phyloP scores from a whole-genome alignment of 2,888 invertebrate species.

The Phaonia tiefii region DNA sequence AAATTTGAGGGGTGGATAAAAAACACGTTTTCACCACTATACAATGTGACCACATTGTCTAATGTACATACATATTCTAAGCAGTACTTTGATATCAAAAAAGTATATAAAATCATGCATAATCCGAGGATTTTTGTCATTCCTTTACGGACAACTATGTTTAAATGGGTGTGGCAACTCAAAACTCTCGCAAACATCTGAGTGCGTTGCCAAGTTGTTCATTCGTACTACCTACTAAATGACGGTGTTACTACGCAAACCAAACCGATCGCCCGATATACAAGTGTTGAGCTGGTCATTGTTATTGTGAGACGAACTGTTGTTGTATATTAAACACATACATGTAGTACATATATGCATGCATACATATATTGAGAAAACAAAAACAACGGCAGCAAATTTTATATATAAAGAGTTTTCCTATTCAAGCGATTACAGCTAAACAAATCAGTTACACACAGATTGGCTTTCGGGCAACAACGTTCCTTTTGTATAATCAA shows the following conservation, averaged over 20 bases:
- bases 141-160: not conserved
- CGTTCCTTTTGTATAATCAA: constrained; percentile 44
- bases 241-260: constrained; percentile 30
- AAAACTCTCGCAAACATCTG: constrained; percentile 17
- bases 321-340: constrained; percentile 8
- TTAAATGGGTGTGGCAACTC: too few species aligned
- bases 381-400: constrained; percentile 24
- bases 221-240: not conserved
- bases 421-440: constrained; percentile 71
- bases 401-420: constrained; percentile 71
- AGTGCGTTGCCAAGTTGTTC: not conserved
- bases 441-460: constrained; percentile 74
- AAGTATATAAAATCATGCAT: too few species aligned
- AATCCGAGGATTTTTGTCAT: not conserved
- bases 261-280: constrained; percentile 3
- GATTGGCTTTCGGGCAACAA: constrained; percentile 70
- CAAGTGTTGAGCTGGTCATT: constrained; percentile 5
- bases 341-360: not conserved
- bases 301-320: not conserved
- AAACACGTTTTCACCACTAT: too few species aligned
- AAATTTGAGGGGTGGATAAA: too few species aligned
- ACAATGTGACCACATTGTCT: too few species aligned
- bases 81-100: too few species aligned
- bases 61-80: too few species aligned
- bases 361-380: not conserved